Base-by-base conservation (phyloP, 2,888 invertebrate species). In the Mesochorus sp. region DNA sequence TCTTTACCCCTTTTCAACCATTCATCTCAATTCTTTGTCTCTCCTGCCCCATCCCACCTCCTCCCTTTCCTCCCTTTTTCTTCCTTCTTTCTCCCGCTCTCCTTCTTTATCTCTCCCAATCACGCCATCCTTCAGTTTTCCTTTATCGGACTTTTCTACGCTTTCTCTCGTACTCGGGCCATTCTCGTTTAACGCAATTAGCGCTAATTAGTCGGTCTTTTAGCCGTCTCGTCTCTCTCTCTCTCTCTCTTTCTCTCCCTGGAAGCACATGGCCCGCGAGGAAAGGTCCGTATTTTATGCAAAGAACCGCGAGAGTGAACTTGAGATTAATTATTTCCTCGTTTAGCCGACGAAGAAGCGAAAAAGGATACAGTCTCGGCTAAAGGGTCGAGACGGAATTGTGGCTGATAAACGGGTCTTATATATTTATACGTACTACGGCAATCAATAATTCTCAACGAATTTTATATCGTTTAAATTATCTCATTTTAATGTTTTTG, bases 1-100 rank as follows among this genome's bases (percentile, higher is more conserved):
- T 28, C 44, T 76, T 47, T 64, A 61, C 37, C 59, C 74, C 53
- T 47, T 17, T 44, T 21, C 24, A 17, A 31, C 51, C 77, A 73
- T 81, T 81, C 79, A 80, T 80, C 77, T 70, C 47, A 28, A 76
- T 73, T 82, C 67, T 78, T 76, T 59, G 70, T 81, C 82, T 82
- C 83, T 79, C 76, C 81, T 76, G 79, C 82, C 80, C 81, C 80
- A n/a, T 80, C 59, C 74, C 77, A 80, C 44, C 73, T 76, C 74
- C 76, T 81, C 79, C 78, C 42, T 57, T 78, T 80, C 55, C 47
- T 26, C 51, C 49, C 24, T 49, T 42, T 19, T 37, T 6, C 14
- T 2, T 31, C 64, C 19, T 24, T n/a, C 31, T 17, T 37, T 39
- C 53, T 77, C 39, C 68, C 79, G 62, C 73, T 80, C 79, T 79